Evolutionary conservation across 2,888 invertebrate genomes (phyloP), one percentile per base, ranked within the genome.

Genomic region (Drosophila neoperkinsi): DNA sequence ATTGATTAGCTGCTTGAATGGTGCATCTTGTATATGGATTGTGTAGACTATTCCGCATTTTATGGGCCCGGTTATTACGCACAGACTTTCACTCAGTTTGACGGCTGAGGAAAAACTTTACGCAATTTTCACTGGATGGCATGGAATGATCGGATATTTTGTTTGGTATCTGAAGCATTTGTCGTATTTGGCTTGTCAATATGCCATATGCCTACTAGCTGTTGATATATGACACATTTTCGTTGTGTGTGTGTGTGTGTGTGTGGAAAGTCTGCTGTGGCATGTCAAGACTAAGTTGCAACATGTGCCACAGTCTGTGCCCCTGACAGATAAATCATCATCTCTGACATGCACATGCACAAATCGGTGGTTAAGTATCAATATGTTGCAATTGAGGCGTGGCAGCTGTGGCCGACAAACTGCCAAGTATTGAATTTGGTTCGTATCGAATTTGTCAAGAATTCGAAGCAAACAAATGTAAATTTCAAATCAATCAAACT

Each of bases 1-100:
- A 88, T 88, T 79, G 90, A 90, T 85, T 79, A 77, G 82, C 65
- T 70, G 64, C 74, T 89, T 84, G 55, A 7, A 4, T 16, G 25
- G 46, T 36, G n/a, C 36, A 28, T 28, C 56, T 56, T 38, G 56
- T 56, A n/a, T 25, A 77, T 90, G 85, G 90, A 33, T 50, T 61
- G 85, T 43, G 41, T 85, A 88, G 90, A 90, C 73, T 71, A 85
- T 90, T 85, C 84, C 84, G 90, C 90, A 84, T 84, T 82, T 33
- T 38, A 28, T 62, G 43, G 46, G 55, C 49, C 60, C 68, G 82
- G 71, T 64, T 84, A 88, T 84, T 82, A 88, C 84, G 90, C 90
- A 78, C 75, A 69, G 76, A 85, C 84, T 85, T 85, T 85, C 84
- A 90, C 84, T 85, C 88, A 79, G 67, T 77, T 79, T 85, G 77